Conservation (phyloP, 2,797 vertebrate species). For the Pipistrellus pygmaeus region DNA sequence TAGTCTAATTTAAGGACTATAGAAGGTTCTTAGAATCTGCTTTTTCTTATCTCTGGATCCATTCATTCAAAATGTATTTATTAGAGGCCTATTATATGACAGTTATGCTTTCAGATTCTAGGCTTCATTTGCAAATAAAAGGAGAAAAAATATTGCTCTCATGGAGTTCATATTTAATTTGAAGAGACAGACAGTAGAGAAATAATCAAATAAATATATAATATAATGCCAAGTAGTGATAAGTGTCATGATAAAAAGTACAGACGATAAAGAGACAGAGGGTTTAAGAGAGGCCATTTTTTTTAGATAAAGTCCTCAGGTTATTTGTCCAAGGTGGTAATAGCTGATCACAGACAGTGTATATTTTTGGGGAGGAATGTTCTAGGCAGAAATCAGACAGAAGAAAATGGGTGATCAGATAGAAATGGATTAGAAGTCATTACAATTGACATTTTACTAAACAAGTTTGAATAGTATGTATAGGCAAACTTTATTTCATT, state of each 20-base stretch:
- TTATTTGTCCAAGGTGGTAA: background rate
- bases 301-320: background rate
- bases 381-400: background rate
- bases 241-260: background rate
- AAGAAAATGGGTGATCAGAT: background rate
- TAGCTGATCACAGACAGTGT: background rate
- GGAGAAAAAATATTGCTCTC: background rate
- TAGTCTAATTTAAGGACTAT: background rate
- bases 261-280: background rate
- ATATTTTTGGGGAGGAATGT: background rate
- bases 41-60: background rate
- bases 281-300: background rate
- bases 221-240: background rate
- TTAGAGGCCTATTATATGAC: background rate
- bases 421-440: background rate
- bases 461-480: background rate
- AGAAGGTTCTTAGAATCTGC: background rate
- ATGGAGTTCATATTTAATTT: background rate
- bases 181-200: background rate
- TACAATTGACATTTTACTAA: background rate
- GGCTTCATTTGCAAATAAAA: background rate
- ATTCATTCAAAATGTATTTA: conserved; percentile 1
- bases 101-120: background rate
- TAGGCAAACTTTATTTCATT: background rate
- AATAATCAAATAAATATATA: background rate